These are phyloP conservation scores for Trachurus trachurus DNA, from an alignment of 2,797 vertebrate genomes.

Conservation along the genomic window DNA sequence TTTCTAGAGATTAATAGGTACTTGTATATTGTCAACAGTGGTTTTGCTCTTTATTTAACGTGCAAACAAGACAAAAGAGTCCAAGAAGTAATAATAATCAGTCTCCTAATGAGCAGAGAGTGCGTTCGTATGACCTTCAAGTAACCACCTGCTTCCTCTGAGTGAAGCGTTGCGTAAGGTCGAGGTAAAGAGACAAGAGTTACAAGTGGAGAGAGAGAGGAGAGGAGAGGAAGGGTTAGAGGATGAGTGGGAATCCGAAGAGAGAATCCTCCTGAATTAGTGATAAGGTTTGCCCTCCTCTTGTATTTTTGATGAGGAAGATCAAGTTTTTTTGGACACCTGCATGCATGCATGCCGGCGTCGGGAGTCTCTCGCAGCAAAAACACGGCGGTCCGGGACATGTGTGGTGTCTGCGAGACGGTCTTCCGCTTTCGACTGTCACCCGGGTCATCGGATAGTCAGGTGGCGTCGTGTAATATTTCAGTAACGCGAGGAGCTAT, in stretches of 20 bases:
- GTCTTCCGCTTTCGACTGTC: constrained; percentile 50
- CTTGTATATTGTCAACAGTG: background rate
- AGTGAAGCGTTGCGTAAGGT: constrained; percentile 48
- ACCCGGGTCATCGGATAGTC: background rate
- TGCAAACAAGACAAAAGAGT: background rate
- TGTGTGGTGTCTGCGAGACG: background rate
- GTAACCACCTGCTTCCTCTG: background rate
- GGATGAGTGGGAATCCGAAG: constrained; percentile 38
- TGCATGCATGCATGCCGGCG: constrained; percentile 9
- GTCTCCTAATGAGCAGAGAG: constrained; percentile 1
- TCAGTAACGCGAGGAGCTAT: constrained; percentile 32
- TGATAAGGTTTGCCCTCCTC: constrained; percentile 70
- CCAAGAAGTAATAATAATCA: background rate
- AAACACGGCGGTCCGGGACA: constrained; percentile 11
- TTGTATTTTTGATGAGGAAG: constrained; percentile 73
- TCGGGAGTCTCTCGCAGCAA: constrained; percentile 30
- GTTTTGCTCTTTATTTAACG: background rate
- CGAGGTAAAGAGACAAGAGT: constrained; percentile 26
- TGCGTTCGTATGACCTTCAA: background rate
- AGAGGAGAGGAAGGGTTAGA: constrained; percentile 23
- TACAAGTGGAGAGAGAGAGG: constrained; percentile 10
- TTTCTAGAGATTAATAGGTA: background rate
- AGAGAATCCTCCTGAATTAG: constrained; percentile 74
- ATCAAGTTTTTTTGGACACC: constrained; percentile 66
- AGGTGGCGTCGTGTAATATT: background rate